Conservation (phyloP, 2,797 vertebrate genomes). For the Tachyglossus aculeatus region DNA sequence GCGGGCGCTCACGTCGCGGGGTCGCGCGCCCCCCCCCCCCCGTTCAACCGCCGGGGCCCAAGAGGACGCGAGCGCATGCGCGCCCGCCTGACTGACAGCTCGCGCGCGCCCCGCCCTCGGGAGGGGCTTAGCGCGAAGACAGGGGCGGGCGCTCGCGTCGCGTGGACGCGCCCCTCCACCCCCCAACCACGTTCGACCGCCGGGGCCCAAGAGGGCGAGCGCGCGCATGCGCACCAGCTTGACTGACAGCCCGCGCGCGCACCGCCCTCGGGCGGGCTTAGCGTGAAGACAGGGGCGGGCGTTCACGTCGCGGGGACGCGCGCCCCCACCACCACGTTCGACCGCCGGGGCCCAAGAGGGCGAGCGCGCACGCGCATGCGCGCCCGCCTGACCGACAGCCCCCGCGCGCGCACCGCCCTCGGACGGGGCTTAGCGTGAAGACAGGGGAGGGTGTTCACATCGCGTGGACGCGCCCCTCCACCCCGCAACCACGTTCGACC, state of each 20-base stretch:
- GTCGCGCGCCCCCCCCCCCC: not conserved
- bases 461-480: not conserved
- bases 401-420: not conserved
- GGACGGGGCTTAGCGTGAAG: not conserved
- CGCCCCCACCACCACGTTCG: not conserved
- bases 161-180: not conserved
- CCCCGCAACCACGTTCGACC: not conserved
- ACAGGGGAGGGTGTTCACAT: not conserved
- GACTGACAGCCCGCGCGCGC: not conserved
- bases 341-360: not conserved
- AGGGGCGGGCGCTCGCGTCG: not conserved
- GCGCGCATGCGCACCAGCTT: not conserved
- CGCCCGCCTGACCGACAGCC: not conserved
- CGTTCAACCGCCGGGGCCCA: not conserved
- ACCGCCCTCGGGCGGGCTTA: not conserved
- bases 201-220: not conserved
- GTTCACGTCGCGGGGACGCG: not conserved
- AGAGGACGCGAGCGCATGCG: not conserved
- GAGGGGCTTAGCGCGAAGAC: not conserved
- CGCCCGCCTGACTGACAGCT: not conserved
- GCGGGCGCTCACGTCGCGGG: not conserved
- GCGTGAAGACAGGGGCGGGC: too few species aligned
- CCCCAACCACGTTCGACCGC: not conserved
- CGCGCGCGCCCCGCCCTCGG: not conserved
- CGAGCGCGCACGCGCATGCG: not conserved